A percentile compares a stretch with the other conserved stretches of the same genome.
Conservation (phyloP, 2,113 vertebrate genomes). For the Pluvialis apricaria region DNA sequence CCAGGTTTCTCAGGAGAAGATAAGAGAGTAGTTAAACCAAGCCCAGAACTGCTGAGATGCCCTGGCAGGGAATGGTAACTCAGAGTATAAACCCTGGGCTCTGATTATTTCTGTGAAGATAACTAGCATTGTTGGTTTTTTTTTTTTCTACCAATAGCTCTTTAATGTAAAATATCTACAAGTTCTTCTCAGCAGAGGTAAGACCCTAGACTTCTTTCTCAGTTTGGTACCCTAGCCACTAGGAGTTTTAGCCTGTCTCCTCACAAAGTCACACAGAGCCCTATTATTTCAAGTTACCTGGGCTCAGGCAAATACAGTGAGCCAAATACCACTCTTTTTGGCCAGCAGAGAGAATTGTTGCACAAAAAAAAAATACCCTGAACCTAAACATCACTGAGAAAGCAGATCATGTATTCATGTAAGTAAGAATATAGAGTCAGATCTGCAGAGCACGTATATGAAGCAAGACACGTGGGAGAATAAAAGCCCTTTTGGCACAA, state of each 20-base stretch:
- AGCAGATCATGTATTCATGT: neutral
- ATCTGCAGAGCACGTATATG: neutral
- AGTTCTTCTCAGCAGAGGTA: neutral
- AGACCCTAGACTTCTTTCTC: neutral
- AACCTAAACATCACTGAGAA: neutral
- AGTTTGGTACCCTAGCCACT: neutral
- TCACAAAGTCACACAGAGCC: neutral
- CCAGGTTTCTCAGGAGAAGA: neutral
- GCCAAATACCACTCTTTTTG: neutral
- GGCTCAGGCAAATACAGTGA: neutral
- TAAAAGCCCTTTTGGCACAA: neutral
- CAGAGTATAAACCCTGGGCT: neutral
- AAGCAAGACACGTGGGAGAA: neutral
- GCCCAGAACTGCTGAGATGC: neutral
- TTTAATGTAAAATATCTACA: neutral
- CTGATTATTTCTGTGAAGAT: neutral
- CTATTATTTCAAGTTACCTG: neutral
- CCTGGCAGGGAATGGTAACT: neutral
- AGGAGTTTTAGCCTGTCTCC: neutral
- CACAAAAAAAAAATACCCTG: accelerated
- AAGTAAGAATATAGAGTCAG: neutral
- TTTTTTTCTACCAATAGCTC: neutral
- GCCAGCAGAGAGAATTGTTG: neutral
- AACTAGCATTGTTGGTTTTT: accelerated
- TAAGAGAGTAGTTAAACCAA: neutral